Percentiles rank a stretch among this genome's conserved stretches.
phyloP scores from a whole-genome alignment of 2,888 invertebrate species.

The Drosophila heteroneura region DNA sequence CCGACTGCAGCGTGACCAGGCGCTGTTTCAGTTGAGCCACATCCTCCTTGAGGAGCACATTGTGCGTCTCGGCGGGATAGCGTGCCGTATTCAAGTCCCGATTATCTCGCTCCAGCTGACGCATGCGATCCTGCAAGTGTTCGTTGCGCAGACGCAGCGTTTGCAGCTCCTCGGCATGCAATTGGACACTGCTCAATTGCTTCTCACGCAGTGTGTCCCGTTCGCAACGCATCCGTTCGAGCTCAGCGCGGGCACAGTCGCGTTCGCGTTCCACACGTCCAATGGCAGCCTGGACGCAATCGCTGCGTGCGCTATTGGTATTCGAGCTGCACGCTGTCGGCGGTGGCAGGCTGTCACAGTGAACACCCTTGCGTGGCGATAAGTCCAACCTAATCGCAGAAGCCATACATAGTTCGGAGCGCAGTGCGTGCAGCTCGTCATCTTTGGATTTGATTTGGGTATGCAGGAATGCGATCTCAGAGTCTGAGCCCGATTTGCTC shows the following conservation, averaged over 20 bases:
- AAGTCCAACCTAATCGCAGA: conserved; percentile 24
- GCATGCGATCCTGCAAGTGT: conserved; percentile 86
- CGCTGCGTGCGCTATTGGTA: conserved; percentile 58
- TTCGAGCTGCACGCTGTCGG: conserved; percentile 34
- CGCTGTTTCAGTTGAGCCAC: conserved; percentile 86
- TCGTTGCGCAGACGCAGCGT: conserved; percentile 86
- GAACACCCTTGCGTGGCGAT: conserved; percentile 48
- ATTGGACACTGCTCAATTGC: conserved; percentile 86
- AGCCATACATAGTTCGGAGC: conserved; percentile 68
- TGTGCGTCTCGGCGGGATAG: conserved; percentile 86
- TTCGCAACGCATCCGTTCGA: conserved; percentile 88
- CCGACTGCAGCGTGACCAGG: conserved; percentile 86
- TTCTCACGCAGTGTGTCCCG: conserved; percentile 87
- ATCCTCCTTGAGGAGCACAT: conserved; percentile 87
- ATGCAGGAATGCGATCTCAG: conserved; percentile 82
- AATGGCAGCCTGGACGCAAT: conserved; percentile 84
- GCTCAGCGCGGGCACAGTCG: conserved; percentile 86
- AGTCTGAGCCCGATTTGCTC: conserved; percentile 78
- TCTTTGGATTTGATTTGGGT: conserved; percentile 84
- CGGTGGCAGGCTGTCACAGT: conserved; percentile 37
- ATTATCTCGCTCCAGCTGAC: conserved; percentile 87
- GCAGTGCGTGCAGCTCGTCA: conserved; percentile 79
- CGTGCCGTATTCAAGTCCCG: conserved; percentile 87
- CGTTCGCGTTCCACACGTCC: conserved; percentile 86
- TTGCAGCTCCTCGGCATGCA: conserved; percentile 86